These are phyloP conservation scores for Mus spicilegus DNA, from an alignment of 2,113 vertebrate species.

Conservation along the genomic window DNA sequence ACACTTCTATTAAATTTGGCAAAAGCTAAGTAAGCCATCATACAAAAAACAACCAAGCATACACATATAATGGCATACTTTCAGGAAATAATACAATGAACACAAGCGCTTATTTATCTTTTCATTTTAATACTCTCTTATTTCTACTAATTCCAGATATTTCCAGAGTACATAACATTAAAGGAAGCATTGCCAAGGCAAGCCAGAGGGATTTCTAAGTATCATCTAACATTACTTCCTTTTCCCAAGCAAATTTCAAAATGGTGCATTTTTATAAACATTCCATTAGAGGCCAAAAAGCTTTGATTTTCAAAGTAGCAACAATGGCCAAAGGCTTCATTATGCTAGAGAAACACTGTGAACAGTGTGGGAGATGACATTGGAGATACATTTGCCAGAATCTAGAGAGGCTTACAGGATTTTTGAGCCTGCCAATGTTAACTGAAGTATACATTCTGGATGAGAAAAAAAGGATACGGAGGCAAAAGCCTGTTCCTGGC, in stretches of 20 bases:
- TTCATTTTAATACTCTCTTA: conserved; percentile 54
- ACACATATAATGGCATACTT: not conserved
- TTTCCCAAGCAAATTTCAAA: conserved; percentile 78
- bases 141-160: conserved; percentile 61
- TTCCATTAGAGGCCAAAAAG: conserved; percentile 81
- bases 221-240: conserved; percentile 77
- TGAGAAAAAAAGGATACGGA: not conserved
- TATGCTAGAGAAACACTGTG: conserved; percentile 62
- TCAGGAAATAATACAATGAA: conserved; percentile 40
- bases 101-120: conserved; percentile 60
- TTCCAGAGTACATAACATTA: conserved; percentile 71
- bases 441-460: not conserved
- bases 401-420: conserved; percentile 38
- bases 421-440: conserved; percentile 56
- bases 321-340: conserved; percentile 77
- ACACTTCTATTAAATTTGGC: conserved; percentile 39
- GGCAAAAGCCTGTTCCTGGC: not conserved
- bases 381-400: conserved; percentile 35
- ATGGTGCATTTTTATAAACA: conserved; percentile 80
- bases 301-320: conserved; percentile 81
- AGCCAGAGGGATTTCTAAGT: conserved; percentile 74
- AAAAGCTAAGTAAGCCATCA: conserved; percentile 35
- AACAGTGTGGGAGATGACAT: conserved; percentile 59
- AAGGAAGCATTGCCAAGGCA: conserved; percentile 67
- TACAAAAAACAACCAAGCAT: conserved; percentile 14